Base-by-base conservation (phyloP, 2,888 invertebrate genomes). In the Hemistola chrysoprasaria region DNA sequence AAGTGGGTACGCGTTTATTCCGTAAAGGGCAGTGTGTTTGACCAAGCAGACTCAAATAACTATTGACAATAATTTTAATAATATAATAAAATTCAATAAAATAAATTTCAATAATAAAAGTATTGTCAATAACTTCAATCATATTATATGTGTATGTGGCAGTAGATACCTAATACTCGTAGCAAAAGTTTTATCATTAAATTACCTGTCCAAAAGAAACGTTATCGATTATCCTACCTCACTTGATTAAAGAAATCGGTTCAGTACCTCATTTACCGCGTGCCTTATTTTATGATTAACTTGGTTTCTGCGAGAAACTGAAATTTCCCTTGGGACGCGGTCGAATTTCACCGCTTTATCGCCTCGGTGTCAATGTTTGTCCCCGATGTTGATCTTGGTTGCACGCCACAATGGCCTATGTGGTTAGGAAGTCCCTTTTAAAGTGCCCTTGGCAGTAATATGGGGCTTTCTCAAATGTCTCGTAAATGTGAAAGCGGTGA, bases 251-350 rank as follows among this genome's bases (percentile, higher is more conserved):
- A 59, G 47, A 54, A 59, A 63, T 47, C 40, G 47, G 33, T 38
- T 44, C 45, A 32, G 29, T 39, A 40, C 29, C 47, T 49, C 36
- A 47, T 55, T 56, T 38, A 46, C 38, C 16, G 47, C 34, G 47
- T 41, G 45, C 50, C 26, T 49, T 59, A 59, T 51, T 64, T 69
- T 69, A 54, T 71, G 65, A 71, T 71, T 67, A 70, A 58, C 53
- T 65, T 53, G 47, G 60, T 60, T 65, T 62, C 59, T 55, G 50
- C 56, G 59, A 61, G 65, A 56, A 68, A 59, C 56, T 59, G 59
- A 58, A 73, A 78, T 76, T 78, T 78, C 76, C 75, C 76, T 31
- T 1, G 72, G 59, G 77, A 53, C 43, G 55, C 30, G 55, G 47
- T 54, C 64, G 61, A 65, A 60, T 65, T 66, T 62, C 47, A 56